A percentile compares a stretch with the other conserved stretches of the same genome.
Evolutionary conservation across 2,797 vertebrate species (phyloP).

Genomic region (Prunella strophiata): DNA sequence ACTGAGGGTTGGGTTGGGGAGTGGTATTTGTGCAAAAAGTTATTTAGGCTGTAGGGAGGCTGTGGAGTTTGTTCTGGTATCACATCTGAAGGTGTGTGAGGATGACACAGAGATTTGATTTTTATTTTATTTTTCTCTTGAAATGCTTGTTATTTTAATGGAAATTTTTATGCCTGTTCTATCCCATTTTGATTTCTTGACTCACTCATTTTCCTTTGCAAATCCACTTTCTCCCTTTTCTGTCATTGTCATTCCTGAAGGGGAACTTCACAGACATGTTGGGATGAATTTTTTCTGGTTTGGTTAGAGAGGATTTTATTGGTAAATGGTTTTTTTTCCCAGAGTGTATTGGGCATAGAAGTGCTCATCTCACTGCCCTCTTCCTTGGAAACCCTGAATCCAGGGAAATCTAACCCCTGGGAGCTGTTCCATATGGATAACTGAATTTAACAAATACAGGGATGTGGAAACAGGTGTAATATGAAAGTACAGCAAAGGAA

Average conservation of each 20-base stretch:
- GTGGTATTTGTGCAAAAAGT: not conserved
- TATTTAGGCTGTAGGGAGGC: not conserved
- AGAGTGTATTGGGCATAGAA: not conserved
- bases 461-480: not conserved
- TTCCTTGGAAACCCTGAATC: not conserved
- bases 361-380: not conserved
- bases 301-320: not conserved
- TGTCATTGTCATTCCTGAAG: not conserved
- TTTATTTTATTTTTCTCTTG: not conserved
- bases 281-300: not conserved
- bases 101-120: not conserved
- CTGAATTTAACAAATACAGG: not conserved
- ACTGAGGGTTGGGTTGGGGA: not conserved
- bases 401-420: not conserved
- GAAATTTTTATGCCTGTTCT: not conserved
- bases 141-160: not conserved
- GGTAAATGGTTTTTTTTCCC: not conserved
- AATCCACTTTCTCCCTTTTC: not conserved
- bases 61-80: not conserved
- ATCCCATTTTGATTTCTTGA: not conserved
- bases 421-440: not conserved
- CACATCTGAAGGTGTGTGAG: not conserved
- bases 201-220: not conserved
- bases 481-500: not conserved
- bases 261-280: not conserved